Evolutionary conservation across 2,797 vertebrate genomes (phyloP), one percentile per base, ranked within the genome.

Genomic region (Chrosomus eos): DNA sequence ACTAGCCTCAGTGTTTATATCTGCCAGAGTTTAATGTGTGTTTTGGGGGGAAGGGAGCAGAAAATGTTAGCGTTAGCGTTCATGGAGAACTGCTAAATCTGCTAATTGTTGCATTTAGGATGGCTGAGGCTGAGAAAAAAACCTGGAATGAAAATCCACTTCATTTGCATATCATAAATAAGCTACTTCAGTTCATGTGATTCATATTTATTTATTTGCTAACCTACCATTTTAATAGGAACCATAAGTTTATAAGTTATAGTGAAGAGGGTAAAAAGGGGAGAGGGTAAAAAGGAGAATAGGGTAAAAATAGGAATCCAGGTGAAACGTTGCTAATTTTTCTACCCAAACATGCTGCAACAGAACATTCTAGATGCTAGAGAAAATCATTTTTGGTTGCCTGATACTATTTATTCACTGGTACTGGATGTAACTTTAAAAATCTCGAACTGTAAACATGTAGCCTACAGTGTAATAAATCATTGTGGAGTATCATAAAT

Each of bases 41-140:
- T 87, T 77, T 51, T 87, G 60, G 80, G 45, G 60, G 36, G 43
- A 55, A 40, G 33, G 23, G 81, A 80, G 48, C 83, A 88, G 85
- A 81, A 90, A 14, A 70, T 45, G 48, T 38, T 82, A 40, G 74
- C 70, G 16, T 55, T 80, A 7, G 71, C 71, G 81, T 80, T 81
- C 79, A 89, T 43, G 36, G 66, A 48, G 64, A 90, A 88, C 86
- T 89, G 88, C 80, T 88, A 87, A 91, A 86, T 84, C 67, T 62
- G 18, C 68, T 67, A 76, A 82, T 62, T 87, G 28, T 84, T 87
- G 38, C 72, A 74, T 53, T 53, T 18, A 0, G 8, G 43, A 66
- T 31, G 83, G 31, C 85, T 93, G 89, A 93, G 91, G 45, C 88
- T 82, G 83, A 31, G 80, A n/a, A 60, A 80, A 36, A 23, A 23